Evolutionary conservation across 2,888 invertebrate species (phyloP).

Genomic region (Drosophila sordidula): DNA sequence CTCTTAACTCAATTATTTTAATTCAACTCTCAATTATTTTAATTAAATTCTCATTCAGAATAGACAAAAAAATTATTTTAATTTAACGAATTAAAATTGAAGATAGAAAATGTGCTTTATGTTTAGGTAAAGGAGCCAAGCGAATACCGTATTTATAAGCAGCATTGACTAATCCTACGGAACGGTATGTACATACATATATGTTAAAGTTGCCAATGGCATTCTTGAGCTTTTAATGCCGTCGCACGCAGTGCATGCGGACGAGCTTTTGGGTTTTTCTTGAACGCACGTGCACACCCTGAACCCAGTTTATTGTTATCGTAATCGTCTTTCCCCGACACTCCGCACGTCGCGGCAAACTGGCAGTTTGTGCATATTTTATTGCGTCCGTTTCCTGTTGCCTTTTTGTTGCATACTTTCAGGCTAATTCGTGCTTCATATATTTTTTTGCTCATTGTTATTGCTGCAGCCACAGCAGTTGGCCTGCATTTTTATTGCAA

Average conservation of each 20-base stretch:
- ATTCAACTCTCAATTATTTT: too few species aligned
- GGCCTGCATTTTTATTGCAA: slow-evolving; percentile 39
- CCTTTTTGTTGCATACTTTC: slow-evolving; percentile 65
- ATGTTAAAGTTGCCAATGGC: not conserved
- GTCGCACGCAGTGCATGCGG: slow-evolving; percentile 11
- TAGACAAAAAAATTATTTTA: too few species aligned
- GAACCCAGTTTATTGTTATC: slow-evolving; percentile 37
- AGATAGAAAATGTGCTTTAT: too few species aligned
- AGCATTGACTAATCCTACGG: not conserved
- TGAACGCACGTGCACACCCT: slow-evolving; percentile 11
- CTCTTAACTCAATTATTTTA: too few species aligned
- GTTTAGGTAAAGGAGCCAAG: not conserved
- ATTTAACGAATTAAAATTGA: too few species aligned
- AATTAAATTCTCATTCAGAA: too few species aligned
- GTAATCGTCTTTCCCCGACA: slow-evolving; percentile 20
- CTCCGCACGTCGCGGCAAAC: slow-evolving; percentile 35
- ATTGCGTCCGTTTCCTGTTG: slow-evolving; percentile 74
- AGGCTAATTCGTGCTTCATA: slow-evolving; percentile 68
- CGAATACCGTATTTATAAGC: not conserved
- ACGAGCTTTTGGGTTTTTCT: not conserved
- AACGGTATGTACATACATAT: not conserved
- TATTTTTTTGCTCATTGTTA: slow-evolving; percentile 52
- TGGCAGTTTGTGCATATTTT: slow-evolving; percentile 68
- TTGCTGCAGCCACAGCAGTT: slow-evolving; percentile 31
- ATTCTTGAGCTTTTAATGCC: slow-evolving; percentile 12